phyloP scores from a whole-genome alignment of 1,140 invertebrate species.

The Sitobion miscanthi region DNA sequence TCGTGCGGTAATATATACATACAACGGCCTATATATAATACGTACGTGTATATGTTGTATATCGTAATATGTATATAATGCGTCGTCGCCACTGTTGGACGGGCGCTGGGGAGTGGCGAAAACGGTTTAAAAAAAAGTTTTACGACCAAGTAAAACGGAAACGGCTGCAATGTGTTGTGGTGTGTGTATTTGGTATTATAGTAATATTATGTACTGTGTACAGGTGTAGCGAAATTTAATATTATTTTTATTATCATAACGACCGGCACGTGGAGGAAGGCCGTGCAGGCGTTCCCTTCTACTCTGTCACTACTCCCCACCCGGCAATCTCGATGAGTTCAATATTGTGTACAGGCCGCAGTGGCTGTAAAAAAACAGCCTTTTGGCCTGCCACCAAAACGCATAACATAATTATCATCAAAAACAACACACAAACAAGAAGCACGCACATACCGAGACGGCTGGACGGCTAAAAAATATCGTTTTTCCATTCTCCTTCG shows the following conservation, averaged over 20 bases:
- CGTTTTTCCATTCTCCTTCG: background rate
- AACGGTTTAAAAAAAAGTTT: constrained; percentile 2
- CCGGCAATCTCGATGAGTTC: background rate
- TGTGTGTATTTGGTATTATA: background rate
- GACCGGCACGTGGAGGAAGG: constrained; percentile 14
- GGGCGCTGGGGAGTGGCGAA: background rate
- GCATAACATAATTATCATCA: background rate
- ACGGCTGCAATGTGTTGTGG: background rate
- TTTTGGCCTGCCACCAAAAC: constrained; percentile 16
- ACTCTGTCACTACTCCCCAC: background rate
- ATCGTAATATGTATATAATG: no score
- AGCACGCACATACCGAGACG: background rate
- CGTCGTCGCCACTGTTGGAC: background rate
- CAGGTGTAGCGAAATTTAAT: constrained; percentile 12
- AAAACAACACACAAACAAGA: background rate
- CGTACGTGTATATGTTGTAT: no score
- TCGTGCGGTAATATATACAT: background rate
- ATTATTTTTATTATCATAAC: constrained; percentile 1
- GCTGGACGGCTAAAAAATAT: background rate
- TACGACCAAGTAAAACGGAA: background rate
- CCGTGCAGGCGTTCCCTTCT: background rate
- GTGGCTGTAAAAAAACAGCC: background rate
- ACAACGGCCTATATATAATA: constrained; percentile 34
- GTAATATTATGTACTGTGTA: background rate
- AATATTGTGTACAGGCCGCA: background rate